Conservation (phyloP, 2,113 vertebrate species). For the Microcebus griseorufus region DNA sequence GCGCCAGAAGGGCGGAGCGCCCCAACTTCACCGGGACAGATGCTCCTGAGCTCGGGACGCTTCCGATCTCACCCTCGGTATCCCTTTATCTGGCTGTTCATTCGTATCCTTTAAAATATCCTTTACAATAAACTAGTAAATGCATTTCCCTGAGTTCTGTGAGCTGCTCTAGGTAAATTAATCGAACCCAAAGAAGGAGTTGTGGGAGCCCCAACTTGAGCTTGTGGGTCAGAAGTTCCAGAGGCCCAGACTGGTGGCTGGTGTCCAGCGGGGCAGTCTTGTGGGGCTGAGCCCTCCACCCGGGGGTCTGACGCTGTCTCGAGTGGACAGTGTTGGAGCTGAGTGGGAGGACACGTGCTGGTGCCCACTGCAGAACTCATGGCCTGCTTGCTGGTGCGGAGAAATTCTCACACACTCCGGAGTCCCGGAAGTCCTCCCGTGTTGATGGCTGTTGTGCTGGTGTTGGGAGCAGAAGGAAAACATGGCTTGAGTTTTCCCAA, state of each 20-base stretch:
- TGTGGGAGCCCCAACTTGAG: neutral
- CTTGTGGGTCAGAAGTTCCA: neutral
- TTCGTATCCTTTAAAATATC: neutral
- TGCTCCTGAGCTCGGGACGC: neutral
- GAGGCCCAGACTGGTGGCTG: neutral
- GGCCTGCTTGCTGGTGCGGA: neutral
- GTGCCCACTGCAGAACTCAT: neutral
- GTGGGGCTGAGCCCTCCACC: neutral
- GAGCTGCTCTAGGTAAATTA: neutral
- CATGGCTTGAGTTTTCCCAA: neutral
- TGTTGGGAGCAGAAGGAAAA: neutral
- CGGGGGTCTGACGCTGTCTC: neutral
- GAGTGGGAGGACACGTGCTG: neutral
- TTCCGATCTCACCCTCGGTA: neutral
- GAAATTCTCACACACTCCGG: neutral
- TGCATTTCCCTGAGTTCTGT: neutral
- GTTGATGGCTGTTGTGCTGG: neutral
- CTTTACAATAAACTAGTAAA: neutral
- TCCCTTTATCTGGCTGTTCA: neutral
- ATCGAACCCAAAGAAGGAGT: neutral
- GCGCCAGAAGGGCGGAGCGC: neutral
- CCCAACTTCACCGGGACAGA: neutral
- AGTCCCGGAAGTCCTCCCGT: neutral
- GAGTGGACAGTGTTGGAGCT: too few relatives aligned
- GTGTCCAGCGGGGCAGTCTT: neutral